Base-by-base conservation (phyloP, 1,140 invertebrate genomes). In the Brachionus asplanchnoidis region DNA sequence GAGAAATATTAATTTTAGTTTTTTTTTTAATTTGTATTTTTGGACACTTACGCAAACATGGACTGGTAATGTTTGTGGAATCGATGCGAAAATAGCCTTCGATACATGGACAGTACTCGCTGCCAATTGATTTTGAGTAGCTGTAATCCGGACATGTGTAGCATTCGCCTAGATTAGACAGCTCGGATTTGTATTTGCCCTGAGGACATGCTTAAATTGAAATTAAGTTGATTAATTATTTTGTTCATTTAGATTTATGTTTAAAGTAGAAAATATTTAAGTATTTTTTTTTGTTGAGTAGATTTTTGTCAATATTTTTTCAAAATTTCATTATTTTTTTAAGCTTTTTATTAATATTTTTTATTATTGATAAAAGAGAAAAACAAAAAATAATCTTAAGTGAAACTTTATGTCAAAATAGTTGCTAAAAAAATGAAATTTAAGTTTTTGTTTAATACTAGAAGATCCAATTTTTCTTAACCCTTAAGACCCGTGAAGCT, bases 11-110 rank as follows among this genome's bases (percentile, higher is more conserved):
- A 26, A 23, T 20, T 23, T 3, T 46, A 5, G 12, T 23, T 23
- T 46, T 26, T 77, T 46, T 50, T 46, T 12, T 14, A 26, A 50
- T 23, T 36, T 1, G 44, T 5, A 42, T 1, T 77, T 70, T 32
- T 42, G 36, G 36, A 40, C 36, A 84, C 36, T 68, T 84, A 84
- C 82, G 60, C 12, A 84, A 56, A 73, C 82, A 84, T 44, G 28
- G 42, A 28, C 23, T 32, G 6, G 46, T 42, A 9, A 84, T 28
- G 20, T 46, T 56, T 20, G 32, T 17, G 14, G 82, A 4, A 36
- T 73, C 46, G 6, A 46, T 20, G 2, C 82, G 60, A 73, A 70
- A 84, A 40, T 68, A 73, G 23, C 82, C 65, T 28, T 84, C 65
- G 1, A 68, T 70, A 20, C 82, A 84, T 46, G 23, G n/a, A 56